These are phyloP conservation scores for Artibeus lituratus DNA, from an alignment of 2,797 vertebrate species.

Conservation along the genomic window DNA sequence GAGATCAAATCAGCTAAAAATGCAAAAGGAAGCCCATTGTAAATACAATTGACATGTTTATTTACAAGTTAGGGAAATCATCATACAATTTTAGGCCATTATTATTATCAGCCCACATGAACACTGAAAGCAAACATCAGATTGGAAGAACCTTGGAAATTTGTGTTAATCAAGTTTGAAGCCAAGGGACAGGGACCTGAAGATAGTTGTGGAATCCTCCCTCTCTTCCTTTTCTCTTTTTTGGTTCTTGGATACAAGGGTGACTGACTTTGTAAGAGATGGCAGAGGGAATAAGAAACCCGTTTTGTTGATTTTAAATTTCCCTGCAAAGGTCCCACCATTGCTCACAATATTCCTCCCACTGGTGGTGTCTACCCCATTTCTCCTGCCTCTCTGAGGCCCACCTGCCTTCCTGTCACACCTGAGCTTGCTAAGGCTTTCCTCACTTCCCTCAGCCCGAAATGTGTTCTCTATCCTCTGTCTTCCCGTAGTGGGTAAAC, in stretches of 20 bases:
- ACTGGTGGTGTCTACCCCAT: background rate
- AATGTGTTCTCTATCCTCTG: background rate
- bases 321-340: background rate
- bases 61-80: background rate
- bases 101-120: background rate
- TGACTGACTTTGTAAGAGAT: background rate
- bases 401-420: background rate
- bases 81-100: background rate
- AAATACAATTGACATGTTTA: background rate
- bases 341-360: background rate
- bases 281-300: background rate
- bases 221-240: background rate
- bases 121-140: background rate
- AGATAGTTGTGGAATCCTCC: background rate
- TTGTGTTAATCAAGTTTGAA: background rate
- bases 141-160: background rate
- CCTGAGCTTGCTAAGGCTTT: background rate
- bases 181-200: background rate
- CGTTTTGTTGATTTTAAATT: background rate
- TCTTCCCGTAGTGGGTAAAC: background rate
- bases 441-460: background rate
- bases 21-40: background rate
- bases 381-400: background rate
- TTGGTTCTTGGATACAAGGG: background rate
- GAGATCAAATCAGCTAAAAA: background rate